Evolutionary conservation across 2,113 vertebrate genomes (phyloP).

Genomic region (Colistium nudipinnis): DNA sequence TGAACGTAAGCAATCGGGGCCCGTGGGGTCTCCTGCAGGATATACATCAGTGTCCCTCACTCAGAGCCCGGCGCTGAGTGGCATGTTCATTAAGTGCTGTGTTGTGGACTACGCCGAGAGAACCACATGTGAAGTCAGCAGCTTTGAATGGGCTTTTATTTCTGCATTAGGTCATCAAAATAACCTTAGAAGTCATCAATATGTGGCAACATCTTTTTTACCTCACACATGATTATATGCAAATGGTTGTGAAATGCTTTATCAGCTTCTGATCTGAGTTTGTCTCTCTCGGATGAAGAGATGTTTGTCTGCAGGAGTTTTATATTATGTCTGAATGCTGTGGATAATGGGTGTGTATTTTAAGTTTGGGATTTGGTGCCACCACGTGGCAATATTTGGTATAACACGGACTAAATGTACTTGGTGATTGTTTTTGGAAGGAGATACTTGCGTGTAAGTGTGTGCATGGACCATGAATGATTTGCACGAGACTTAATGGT

Average conservation of each 20-base stretch:
- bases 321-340: conserved; percentile 5
- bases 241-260: conserved; percentile 18
- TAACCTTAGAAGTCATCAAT: conserved; percentile 36
- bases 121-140: conserved; percentile 39
- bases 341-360: neutral
- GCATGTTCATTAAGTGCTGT: conserved; percentile 25
- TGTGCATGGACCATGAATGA: neutral
- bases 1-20: conserved; percentile 32
- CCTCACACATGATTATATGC: neutral
- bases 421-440: neutral
- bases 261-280: conserved; percentile 15
- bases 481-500: conserved; percentile 14
- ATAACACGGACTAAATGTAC: neutral
- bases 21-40: conserved; percentile 6
- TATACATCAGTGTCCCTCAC: conserved; percentile 15
- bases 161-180: conserved; percentile 22
- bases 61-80: conserved; percentile 18
- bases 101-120: conserved; percentile 42
- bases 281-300: conserved; percentile 17
- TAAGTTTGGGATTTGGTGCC: conserved; percentile 54
- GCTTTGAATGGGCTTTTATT: conserved; percentile 18
- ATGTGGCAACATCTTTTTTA: conserved; percentile 13
- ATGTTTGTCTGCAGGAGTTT: conserved; percentile 7
- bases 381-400: conserved; percentile 41
- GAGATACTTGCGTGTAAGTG: neutral